Base-by-base conservation (phyloP, 2,113 vertebrate species). In the Eptesicus fuscus region DNA sequence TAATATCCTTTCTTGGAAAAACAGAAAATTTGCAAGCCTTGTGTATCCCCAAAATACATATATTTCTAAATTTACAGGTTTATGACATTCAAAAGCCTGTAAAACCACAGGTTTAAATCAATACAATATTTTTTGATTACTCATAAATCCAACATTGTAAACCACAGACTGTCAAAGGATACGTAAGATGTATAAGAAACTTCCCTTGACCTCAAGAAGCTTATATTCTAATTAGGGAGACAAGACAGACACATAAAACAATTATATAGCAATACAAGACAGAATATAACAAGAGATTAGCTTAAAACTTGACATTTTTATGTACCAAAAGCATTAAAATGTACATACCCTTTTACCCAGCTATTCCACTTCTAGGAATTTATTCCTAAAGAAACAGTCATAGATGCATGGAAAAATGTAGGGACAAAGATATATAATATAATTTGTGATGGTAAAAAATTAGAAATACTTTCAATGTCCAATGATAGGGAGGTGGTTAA, bases 301-400 rank as follows among this genome's bases (percentile, higher is more conserved):
- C 94, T 96, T 93, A 94, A 95, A 96, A 95, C 78, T 65, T 96
- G 94, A 97, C 96, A 96, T 95, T 96, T 96, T 95, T 69, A 96
- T 92, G 90, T 95, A 96, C 85, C 94, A 96, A 97, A 96, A 96
- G 95, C 51, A 16, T 96, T 97, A 95, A 96, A 96, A 95, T 94
- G 97, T 97, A 97, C 97, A 96, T 97, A 97, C 96, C 97, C 97
- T 97, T 97, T 95, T 95, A 96, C 96, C 97, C 95, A 96, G 97
- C 83, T 97, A 97, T 94, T 97, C 97, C 97, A 97, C 97, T 96
- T 95, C 82, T 97, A 96, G 96, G 96, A 94, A 97, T 92, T 96
- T 97, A 97, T 92, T 97, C 97, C 96, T 97, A 97, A 97, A 97
- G 97, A 97, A 97, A 97, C 73, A 97, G 94, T 95, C 94, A 96